A percentile compares a stretch with the other conserved stretches of the same genome.
These are phyloP conservation scores for Neocrepidodera transversa DNA, from an alignment of 2,888 invertebrate species.

Conservation along the genomic window DNA sequence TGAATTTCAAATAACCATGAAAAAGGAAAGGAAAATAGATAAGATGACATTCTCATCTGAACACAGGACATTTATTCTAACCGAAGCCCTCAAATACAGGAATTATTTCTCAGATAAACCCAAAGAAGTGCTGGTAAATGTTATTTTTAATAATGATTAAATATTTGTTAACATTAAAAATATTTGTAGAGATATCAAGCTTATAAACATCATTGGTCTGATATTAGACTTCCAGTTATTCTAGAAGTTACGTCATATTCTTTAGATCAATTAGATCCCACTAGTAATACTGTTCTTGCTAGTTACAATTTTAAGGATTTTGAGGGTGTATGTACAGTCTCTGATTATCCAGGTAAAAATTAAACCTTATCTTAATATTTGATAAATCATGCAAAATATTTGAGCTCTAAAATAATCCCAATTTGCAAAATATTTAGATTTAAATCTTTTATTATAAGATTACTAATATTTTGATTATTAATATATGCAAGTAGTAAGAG, in stretches of 20 bases:
- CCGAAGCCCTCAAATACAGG: slow-evolving; percentile 85
- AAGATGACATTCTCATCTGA: slow-evolving; percentile 97
- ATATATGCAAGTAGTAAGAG: too few species aligned
- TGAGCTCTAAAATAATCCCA: too few species aligned
- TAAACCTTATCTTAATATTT: too few species aligned
- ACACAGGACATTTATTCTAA: slow-evolving; percentile 89
- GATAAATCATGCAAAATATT: too few species aligned
- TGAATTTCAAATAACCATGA: slow-evolving; percentile 84
- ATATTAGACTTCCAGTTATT: slow-evolving; percentile 84
- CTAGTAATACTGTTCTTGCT: slow-evolving; percentile 81
- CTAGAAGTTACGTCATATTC: slow-evolving; percentile 93
- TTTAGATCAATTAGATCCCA: slow-evolving; percentile 89
- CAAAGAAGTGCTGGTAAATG: slow-evolving; percentile 73
- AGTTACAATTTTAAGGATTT: slow-evolving; percentile 88
- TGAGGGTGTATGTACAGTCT: slow-evolving; percentile 79
- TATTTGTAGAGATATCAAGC: slow-evolving; percentile 71
- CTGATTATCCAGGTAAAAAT: slow-evolving; percentile 76
- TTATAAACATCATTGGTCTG: slow-evolving; percentile 97
- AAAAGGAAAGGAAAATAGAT: slow-evolving; percentile 89
- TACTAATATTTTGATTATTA: too few species aligned
- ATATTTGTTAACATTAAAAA: not conserved
- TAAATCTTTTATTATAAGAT: too few species aligned
- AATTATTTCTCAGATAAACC: slow-evolving; percentile 82
- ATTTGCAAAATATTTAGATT: too few species aligned
- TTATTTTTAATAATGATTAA: not conserved